Evolutionary conservation across 2,888 invertebrate species (phyloP), one percentile per base, ranked within the genome.

Genomic region (Gastracanthus pulcherrimus): DNA sequence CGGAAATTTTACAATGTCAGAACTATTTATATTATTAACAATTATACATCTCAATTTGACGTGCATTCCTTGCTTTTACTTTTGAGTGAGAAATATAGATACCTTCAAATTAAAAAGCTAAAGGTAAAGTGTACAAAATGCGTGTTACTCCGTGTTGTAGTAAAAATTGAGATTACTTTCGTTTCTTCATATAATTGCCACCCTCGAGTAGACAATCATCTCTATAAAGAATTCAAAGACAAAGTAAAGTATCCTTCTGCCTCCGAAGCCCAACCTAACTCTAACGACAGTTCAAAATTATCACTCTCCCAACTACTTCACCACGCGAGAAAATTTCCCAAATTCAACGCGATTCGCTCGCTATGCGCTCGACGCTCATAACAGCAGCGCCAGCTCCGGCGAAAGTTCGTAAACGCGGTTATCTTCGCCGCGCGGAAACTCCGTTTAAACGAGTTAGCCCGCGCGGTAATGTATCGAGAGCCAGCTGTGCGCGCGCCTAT

Each of bases 351-450:
- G 26, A 48, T 48, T 48, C 48, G 48, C n/a, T 19, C 48, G 48
- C 3, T n/a, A 2, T 48, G 6, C 48, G 16, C 19, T n/a, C 48
- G 19, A 23, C 55, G 19, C 26, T 23, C 23, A 51, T 51, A 51
- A 16, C 23, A 41, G 41, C 11, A 34, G 16, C 67, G 51, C 60
- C 69, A 23, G 58, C 60, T 48, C 45, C 80, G 74, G 45, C 84
- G 83, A 87, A 89, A 88, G 87, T 90, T 89, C 86, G 86, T 78
- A 87, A 89, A 90, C 86, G 86, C 82, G 87, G 86, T 88, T 89
- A 89, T 86, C 86, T 81, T 82, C 85, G 85, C 55, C 85, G 85
- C 60, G 72, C 70, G 66, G 89, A 87, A 89, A 89, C 87, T 88
- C 86, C 84, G 84, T 82, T n/a, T 89, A 90, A 90, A 85, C 86